phyloP scores from a whole-genome alignment of 2,113 vertebrate genomes.

The Xenopus laevis region DNA sequence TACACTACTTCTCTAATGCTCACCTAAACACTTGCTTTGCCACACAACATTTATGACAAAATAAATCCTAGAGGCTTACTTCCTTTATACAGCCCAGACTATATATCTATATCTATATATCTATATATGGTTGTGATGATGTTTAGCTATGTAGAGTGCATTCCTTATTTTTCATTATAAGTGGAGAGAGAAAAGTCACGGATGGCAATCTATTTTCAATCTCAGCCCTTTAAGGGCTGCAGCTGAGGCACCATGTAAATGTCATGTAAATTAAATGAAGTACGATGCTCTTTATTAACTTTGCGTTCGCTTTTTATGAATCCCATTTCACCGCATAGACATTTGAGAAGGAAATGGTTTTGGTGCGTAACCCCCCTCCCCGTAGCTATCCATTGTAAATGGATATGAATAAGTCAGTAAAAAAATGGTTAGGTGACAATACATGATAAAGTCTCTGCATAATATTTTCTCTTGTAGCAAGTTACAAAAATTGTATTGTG shows the following conservation, averaged over 20 bases:
- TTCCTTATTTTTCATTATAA: not conserved
- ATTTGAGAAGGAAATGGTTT: conserved; percentile 3
- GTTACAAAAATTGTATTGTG: too few relatives aligned
- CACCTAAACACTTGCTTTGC: too few relatives aligned
- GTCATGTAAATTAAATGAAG: conserved; percentile 27
- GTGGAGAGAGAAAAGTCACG: not conserved
- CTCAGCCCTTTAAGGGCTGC: conserved; percentile 18
- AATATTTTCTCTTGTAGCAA: not conserved
- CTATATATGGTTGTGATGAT: too few relatives aligned
- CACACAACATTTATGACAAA: too few relatives aligned
- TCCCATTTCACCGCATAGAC: not conserved
- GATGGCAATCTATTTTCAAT: conserved; percentile 6
- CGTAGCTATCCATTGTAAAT: not conserved
- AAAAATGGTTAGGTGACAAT: not conserved
- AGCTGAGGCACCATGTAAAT: conserved; percentile 15
- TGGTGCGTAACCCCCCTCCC: not conserved
- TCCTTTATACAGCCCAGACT: too few relatives aligned
- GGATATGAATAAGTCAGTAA: not conserved
- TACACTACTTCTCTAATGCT: too few relatives aligned
- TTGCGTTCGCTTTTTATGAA: not conserved
- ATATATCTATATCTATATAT: too few relatives aligned
- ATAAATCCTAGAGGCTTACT: too few relatives aligned
- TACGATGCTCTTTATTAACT: not conserved
- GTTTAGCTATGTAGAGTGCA: too few relatives aligned
- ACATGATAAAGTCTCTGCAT: not conserved